Evolutionary conservation across 2,113 vertebrate species (phyloP).

Genomic region (Symphodus melops): DNA sequence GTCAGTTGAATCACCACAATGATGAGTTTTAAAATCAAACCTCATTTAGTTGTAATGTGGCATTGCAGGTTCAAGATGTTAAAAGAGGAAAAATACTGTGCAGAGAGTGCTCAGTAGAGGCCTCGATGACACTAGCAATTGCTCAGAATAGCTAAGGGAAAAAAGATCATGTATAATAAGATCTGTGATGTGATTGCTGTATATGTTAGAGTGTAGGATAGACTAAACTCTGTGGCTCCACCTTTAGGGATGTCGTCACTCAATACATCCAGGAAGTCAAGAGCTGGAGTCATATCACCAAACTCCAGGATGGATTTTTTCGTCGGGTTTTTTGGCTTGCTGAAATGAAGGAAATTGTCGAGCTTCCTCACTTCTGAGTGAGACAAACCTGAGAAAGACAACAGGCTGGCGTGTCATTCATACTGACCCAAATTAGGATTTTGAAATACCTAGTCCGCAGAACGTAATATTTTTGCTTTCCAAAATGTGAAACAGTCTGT

Average conservation of each 20-base stretch:
- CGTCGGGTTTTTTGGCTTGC: slow-evolving; percentile 82
- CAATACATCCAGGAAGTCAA: slow-evolving; percentile 91
- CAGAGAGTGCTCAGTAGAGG: not conserved
- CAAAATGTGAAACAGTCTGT: not conserved
- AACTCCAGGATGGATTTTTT: slow-evolving; percentile 88
- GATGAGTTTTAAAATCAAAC: not conserved
- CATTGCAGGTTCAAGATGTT: not conserved
- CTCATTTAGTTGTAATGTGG: slow-evolving; percentile 15
- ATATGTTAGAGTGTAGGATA: too few species aligned
- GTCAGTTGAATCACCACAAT: slow-evolving; percentile 7
- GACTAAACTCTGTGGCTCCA: slow-evolving; percentile 61
- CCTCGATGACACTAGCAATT: not conserved
- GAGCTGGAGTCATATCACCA: slow-evolving; percentile 88
- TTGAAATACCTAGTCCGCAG: not conserved
- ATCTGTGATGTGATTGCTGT: not conserved
- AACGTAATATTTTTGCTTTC: too few species aligned
- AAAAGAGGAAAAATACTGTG: too few species aligned
- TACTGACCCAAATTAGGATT: not conserved
- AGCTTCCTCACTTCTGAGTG: slow-evolving; percentile 87
- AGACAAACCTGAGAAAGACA: slow-evolving; percentile 85
- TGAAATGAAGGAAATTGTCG: slow-evolving; percentile 91
- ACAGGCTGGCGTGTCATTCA: not conserved
- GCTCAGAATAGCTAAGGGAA: not conserved
- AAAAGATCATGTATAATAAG: not conserved
- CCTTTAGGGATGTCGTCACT: slow-evolving; percentile 92